Base-by-base conservation (phyloP, 2,113 vertebrate species). In the Bos javanicus region DNA sequence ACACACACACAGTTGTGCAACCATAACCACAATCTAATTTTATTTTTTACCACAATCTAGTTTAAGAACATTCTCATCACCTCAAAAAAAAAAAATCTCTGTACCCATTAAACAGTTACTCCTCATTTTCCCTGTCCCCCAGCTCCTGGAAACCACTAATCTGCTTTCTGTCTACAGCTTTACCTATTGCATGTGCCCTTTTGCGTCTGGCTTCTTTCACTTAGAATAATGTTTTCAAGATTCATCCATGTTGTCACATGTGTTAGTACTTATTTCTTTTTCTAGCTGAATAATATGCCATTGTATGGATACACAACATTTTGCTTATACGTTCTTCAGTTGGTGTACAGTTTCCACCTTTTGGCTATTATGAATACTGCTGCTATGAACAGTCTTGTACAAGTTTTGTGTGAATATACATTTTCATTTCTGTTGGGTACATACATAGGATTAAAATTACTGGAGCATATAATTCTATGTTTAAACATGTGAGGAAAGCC, bases 151-250 rank as follows among this genome's bases (percentile, higher is more conserved):
- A 95, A 62, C 6, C 17, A 90, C 39, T 62, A 60, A 71, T 80
- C 23, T 93, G 83, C 16, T 64, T 92, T 95, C 56, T 48, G 4
- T 96, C 13, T 48, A 82, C 67, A 78, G 19, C 59, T 95, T 92
- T 92, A 83, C 30, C 3, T 96, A 12, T 91, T 91, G 74, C 48
- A 78, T 48, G 30, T 56, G 67, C 10, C 14, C 1, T 90, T 92
- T 93, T 96, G 17, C 64, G 15, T n/a, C n/a, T 96, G 80, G 7
- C 15, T 95, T 93, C 17, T 87, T 97, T 91, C 46, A 67, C 13
- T 54, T 56, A 95, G 19, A 33, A 43, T 87, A 81, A 85, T 83
- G 30, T 86, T 88, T 97, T 48, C 87, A 91, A 33, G n/a, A 26
- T 91, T 90, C 62, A 52, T 36, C 36, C 19, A 56, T 19, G 23